phyloP scores from a whole-genome alignment of 2,113 vertebrate genomes.

The Psettodes erumei region DNA sequence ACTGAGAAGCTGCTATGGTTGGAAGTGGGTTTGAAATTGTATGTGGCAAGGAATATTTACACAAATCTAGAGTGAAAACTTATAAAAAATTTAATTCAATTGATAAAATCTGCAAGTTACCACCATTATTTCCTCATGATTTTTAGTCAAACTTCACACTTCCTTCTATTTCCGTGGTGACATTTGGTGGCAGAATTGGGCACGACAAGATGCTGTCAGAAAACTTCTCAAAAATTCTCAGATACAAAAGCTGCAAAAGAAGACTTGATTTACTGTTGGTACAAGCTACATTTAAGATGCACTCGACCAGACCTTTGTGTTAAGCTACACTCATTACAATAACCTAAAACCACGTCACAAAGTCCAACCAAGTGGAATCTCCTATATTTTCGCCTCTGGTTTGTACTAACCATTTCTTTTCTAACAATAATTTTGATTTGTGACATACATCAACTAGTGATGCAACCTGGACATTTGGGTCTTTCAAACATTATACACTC shows the following conservation, averaged over 20 bases:
- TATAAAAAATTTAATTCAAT: constrained; percentile 8
- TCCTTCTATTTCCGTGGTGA: constrained; percentile 8
- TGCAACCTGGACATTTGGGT: too few relatives aligned
- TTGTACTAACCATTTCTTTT: too few relatives aligned
- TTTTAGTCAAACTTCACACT: neutral
- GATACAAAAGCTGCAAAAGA: neutral
- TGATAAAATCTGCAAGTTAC: neutral
- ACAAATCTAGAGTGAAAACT: constrained; percentile 8
- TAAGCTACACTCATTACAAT: neutral
- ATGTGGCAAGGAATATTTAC: constrained; percentile 23
- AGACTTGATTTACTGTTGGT: neutral
- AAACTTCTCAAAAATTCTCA: neutral
- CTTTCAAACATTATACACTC: too few relatives aligned
- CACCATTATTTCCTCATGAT: neutral
- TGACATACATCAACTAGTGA: too few relatives aligned
- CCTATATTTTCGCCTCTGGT: too few relatives aligned
- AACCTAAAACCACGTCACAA: neutral
- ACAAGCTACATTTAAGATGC: neutral
- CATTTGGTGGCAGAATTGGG: neutral
- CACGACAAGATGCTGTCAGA: neutral
- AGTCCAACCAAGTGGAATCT: too few relatives aligned
- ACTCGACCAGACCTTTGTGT: neutral
- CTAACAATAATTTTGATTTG: too few relatives aligned
- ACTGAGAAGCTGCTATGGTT: constrained; percentile 31
- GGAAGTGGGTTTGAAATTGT: constrained; percentile 33